Percentiles rank a stretch among this genome's conserved stretches.
Conservation (phyloP, 1,140 invertebrate species). For the Cydia strobilella region DNA sequence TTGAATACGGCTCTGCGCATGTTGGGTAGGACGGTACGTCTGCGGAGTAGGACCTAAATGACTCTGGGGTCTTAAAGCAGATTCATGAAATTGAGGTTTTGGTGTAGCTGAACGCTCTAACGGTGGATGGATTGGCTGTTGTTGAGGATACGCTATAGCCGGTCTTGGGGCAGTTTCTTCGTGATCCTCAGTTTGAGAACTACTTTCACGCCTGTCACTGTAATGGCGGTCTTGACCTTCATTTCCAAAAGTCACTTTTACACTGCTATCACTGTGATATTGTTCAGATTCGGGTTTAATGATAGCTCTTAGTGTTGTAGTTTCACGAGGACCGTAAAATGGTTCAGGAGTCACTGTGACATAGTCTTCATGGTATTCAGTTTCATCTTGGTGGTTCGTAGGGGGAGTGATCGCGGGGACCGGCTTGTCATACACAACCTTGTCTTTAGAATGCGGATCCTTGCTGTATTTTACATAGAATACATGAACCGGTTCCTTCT, state of each 20-base stretch:
- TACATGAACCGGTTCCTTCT: slow-evolving; percentile 92
- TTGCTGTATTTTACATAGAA: slow-evolving; percentile 95
- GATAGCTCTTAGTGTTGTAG: slow-evolving; percentile 89
- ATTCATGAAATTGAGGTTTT: slow-evolving; percentile 61
- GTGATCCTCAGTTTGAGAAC: slow-evolving; percentile 77
- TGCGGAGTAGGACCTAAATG: slow-evolving; percentile 55
- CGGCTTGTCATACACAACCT: slow-evolving; percentile 88
- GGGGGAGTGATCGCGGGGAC: slow-evolving; percentile 86
- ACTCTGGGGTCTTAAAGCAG: slow-evolving; percentile 46
- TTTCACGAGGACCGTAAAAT: slow-evolving; percentile 79
- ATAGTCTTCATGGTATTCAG: slow-evolving; percentile 77
- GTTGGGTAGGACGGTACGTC: slow-evolving; percentile 53
- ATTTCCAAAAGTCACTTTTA: slow-evolving; percentile 88
- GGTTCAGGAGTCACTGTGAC: slow-evolving; percentile 72
- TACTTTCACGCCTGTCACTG: slow-evolving; percentile 78
- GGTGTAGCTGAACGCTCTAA: slow-evolving; percentile 60
- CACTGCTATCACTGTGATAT: slow-evolving; percentile 87
- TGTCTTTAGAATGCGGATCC: slow-evolving; percentile 85
- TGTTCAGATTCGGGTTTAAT: slow-evolving; percentile 91
- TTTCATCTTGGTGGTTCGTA: slow-evolving; percentile 82
- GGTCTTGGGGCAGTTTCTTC: slow-evolving; percentile 81
- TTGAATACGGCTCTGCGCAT: slow-evolving; percentile 74
- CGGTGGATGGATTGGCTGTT: slow-evolving; percentile 53
- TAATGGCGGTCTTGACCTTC: slow-evolving; percentile 77
- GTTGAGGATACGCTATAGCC: slow-evolving; percentile 81